Base-by-base conservation (phyloP, 2,797 vertebrate genomes). In the Pempheris klunzingeri region DNA sequence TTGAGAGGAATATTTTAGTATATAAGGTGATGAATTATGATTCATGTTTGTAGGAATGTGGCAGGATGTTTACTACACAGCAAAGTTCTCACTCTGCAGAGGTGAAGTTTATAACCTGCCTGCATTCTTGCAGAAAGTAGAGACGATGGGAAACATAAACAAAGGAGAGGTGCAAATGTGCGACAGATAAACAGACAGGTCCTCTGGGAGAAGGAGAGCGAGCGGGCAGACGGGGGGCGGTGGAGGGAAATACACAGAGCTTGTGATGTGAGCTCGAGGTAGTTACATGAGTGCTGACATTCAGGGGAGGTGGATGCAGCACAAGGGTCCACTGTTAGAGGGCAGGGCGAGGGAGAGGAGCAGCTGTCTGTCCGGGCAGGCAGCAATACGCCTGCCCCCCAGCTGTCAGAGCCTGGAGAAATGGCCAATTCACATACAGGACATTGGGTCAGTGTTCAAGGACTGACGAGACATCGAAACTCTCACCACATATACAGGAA, bases 391-490 rank as follows among this genome's bases (percentile, higher is more conserved):
- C 58, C 72, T 28, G 53, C 77, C 49, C 68, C 72, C 72, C 89
- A 91, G 90, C 91, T 93, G 91, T 92, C 87, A 84, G 87, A 74
- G 83, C 74, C 74, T 24, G 75, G 87, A 91, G 82, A 90, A 89
- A 88, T 77, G 84, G 74, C 30, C 84, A 75, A 91, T 93, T 93
- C 89, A 92, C 85, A 81, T 52, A 44, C 85, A 81, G 88, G 83
- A 91, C 92, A 92, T 89, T 91, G 88, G 84, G 76, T 84, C 89
- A 90, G 87, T 93, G 92, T 92, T 93, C 73, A 85, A 82, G 83
- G 85, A 70, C 83, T 79, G 87, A 84, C 60, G 74, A 81, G 49
- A 76, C 67, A 83, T 87, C 57, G 55, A 78, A 63, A 66, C 78
- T 38, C 18, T 17, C 63, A 5, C 5, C 54, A 22, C 53, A 72